Evolutionary conservation across 2,113 vertebrate genomes (phyloP), one percentile per base, ranked within the genome.

Genomic region (Misgurnus mizolepis): DNA sequence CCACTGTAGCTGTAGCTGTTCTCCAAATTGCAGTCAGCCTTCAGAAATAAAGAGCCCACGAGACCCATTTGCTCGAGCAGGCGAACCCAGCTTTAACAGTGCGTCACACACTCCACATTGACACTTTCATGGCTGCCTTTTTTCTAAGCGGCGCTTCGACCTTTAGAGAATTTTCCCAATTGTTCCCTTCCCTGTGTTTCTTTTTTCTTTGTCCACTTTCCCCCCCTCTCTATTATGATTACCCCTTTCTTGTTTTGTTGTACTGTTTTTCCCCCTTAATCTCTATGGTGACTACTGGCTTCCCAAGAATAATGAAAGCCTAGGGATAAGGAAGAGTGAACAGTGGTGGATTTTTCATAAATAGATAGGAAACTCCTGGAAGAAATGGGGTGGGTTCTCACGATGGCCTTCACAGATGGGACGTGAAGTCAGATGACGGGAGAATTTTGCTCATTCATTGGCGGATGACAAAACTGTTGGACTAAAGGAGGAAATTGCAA

Each of bases 251-350:
- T 91, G 89, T 93, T 91, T 90, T 93, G 92, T 92, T 92, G 90
- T 91, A 89, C 83, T 92, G 91, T 92, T 92, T 92, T 87, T 87
- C 61, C 14, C 78, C 88, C 80, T 81, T 80, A 86, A 92, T 94
- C 92, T 90, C 91, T 93, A 93, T 93, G 92, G 92, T 86, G 91
- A 94, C 91, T 90, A 85, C 83, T 89, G 70, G 34, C 89, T 92
- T 93, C 90, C 87, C 88, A 89, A 88, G 90, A 91, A 91, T 90
- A 91, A 90, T 88, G 87, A 91, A 89, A 89, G 89, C 91, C 83
- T 84, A 83, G 90, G 92, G 91, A 93, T 91, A 91, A 90, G 86
- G 86, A 91, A 89, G 89, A 87, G 87, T 89, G 89, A 93, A 91
- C 84, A 90, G 85, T 86, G 90, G 90, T 92, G 90, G 88, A 88